phyloP scores from a whole-genome alignment of 2,888 invertebrate species.

The Volucella bombylans region DNA sequence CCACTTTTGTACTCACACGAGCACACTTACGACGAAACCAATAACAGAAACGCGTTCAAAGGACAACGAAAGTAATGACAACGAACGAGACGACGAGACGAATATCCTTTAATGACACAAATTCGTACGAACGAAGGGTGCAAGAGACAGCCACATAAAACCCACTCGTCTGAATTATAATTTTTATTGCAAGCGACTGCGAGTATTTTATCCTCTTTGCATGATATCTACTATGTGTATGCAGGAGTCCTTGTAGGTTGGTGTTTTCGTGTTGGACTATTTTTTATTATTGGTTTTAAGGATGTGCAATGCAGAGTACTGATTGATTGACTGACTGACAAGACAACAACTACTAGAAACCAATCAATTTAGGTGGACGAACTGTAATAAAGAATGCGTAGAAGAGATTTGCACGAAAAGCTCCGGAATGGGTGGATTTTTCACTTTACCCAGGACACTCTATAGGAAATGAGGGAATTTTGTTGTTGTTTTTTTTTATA shows the following conservation, averaged over 20 bases:
- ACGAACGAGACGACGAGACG: slow-evolving; percentile 21
- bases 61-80: not conserved
- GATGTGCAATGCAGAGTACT: slow-evolving; percentile 35
- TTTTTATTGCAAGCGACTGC: slow-evolving; percentile 47
- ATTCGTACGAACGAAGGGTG: slow-evolving; percentile 9
- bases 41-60: slow-evolving; percentile 6
- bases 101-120: slow-evolving; percentile 26
- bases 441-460: slow-evolving; percentile 12
- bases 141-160: slow-evolving; percentile 24
- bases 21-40: slow-evolving; percentile 15
- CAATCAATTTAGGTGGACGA: slow-evolving; percentile 41
- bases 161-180: slow-evolving; percentile 42
- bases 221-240: no score
- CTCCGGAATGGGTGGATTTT: slow-evolving; percentile 49
- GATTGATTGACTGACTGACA: slow-evolving; percentile 14
- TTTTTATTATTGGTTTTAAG: slow-evolving; percentile 19
- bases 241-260: slow-evolving; percentile 1
- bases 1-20: slow-evolving; percentile 33
- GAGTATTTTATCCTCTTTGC: slow-evolving; percentile 38
- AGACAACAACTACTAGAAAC: slow-evolving; percentile 39
- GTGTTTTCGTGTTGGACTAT: not conserved
- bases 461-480: not conserved
- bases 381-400: slow-evolving; percentile 24
- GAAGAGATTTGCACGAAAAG: slow-evolving; percentile 45
- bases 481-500: not conserved